These are phyloP conservation scores for Cenopis cana DNA, from an alignment of 2,888 invertebrate species.

Conservation along the genomic window DNA sequence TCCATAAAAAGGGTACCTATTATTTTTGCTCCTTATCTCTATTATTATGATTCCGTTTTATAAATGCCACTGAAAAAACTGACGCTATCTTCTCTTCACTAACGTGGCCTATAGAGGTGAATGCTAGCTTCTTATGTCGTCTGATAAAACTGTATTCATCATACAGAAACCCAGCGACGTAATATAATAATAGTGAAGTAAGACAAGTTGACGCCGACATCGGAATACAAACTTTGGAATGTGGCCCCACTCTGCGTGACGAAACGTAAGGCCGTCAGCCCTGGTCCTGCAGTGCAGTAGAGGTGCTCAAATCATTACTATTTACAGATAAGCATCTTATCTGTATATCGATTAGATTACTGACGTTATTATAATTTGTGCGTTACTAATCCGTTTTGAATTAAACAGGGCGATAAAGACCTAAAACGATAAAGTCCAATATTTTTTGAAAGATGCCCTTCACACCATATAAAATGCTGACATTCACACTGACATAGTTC, in stretches of 20 bases:
- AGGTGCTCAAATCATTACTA: conserved; percentile 40
- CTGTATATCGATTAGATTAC: conserved; percentile 34
- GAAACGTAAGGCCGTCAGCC: conserved; percentile 60
- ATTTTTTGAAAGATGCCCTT: conserved; percentile 3
- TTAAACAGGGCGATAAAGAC: background rate
- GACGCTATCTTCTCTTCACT: too few species aligned
- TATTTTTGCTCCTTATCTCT: too few species aligned
- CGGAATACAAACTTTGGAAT: conserved; percentile 60
- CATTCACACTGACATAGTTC: conserved; percentile 31
- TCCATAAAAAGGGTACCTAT: too few species aligned
- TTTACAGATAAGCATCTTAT: conserved; percentile 43
- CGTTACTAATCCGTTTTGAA: conserved; percentile 29
- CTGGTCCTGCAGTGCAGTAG: conserved; percentile 40
- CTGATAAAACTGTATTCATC: conserved; percentile 24
- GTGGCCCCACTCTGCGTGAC: conserved; percentile 59
- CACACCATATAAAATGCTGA: background rate
- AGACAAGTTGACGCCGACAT: conserved; percentile 60
- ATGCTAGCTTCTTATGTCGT: conserved; percentile 10
- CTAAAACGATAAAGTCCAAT: background rate
- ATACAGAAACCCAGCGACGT: background rate
- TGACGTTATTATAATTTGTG: conserved; percentile 27
- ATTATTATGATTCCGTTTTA: background rate
- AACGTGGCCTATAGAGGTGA: too few species aligned
- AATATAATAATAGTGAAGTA: conserved; percentile 52
- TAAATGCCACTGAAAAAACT: too few species aligned